Conservation (phyloP, 30 jellyfish, hydroid and myxozoan species). For the Hydra vulgaris region DNA sequence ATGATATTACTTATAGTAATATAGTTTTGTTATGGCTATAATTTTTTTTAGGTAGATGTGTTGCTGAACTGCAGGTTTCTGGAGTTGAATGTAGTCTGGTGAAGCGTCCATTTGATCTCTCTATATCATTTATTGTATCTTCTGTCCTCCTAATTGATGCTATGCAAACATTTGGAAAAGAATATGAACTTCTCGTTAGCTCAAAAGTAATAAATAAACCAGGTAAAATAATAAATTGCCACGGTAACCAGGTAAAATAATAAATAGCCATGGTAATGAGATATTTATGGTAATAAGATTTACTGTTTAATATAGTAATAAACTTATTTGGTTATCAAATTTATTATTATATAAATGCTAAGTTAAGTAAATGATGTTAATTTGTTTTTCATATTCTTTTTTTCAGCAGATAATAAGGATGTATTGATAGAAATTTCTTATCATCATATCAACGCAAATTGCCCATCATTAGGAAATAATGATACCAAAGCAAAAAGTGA, state of each 20-base stretch:
- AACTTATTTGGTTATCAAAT: too few relatives aligned
- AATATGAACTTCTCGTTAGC: constrained; percentile 64
- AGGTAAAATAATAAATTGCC: background rate
- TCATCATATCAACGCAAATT: constrained; percentile 57
- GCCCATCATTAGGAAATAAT: constrained; percentile 43
- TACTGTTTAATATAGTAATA: background rate
- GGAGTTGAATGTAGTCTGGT: constrained; percentile 88
- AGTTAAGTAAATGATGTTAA: too few relatives aligned
- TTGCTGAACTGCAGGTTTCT: constrained; percentile 67
- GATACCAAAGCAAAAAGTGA: constrained; percentile 40
- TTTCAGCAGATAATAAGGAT: constrained; percentile 21
- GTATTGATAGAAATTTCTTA: constrained; percentile 69
- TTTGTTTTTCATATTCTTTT: too few relatives aligned
- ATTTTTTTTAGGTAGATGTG: constrained; percentile 60
- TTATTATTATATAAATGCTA: too few relatives aligned
- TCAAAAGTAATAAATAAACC: constrained; percentile 31
- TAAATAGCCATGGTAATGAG: background rate
- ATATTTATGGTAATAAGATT: background rate
- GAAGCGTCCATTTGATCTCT: constrained; percentile 74
- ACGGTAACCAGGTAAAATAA: background rate
- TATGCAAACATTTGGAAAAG: constrained; percentile 88
- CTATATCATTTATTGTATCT: constrained; percentile 60
- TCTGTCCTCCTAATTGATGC: constrained; percentile 88
- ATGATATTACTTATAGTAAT: background rate
- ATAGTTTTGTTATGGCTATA: background rate